Base-by-base conservation (phyloP, 2,797 vertebrate genomes). In the Staurois parvus region DNA sequence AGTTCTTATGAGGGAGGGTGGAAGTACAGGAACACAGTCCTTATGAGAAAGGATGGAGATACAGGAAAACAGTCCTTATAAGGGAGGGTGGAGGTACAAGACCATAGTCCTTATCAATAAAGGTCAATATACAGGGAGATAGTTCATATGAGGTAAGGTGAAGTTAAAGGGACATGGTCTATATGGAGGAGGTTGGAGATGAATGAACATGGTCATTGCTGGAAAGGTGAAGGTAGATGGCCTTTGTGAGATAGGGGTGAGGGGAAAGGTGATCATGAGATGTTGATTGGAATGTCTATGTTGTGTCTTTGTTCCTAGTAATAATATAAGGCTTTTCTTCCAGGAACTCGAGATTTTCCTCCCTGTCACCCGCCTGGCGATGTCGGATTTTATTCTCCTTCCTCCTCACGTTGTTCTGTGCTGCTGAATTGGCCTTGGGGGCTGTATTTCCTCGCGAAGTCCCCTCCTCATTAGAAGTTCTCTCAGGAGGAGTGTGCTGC, bases 311-410 rank as follows among this genome's bases (percentile, higher is more conserved):
- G 90, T 59, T 83, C 86, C 48, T 90, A 30, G 89, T 52, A 3
- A 52, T 52, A 52, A 52, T 19, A 17, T 52, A 19, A 52, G 2
- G 4, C 84, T 17, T 13, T 84, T 29, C 30, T 74, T 84, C 4
- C 37, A 86, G 85, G 19, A 12, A 0, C 19, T 19, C 66, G 11
- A 6, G 6, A 3, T n/a, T 28, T 19, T 10, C 59, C 13, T 84
- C 90, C 68, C 86, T 90, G 85, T 92, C 92, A 17, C 91, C 93
- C 15, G 94, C 95, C n/a, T 99, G 97, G 97, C 89, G 88, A 0
- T 94, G 96, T 86, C 93, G 98, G 88, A 90, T 94, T 0, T 0
- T 83, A 2, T 77, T 93, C 0, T 94, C 97, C 21, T 90, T 96
- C 0, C 0, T 97, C 73, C 89, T 95, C 2, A 87, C 88, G 59